Percentiles rank a stretch among this genome's conserved stretches.
Conservation (phyloP, 2,888 invertebrate species). For the Neoascia interrupta region DNA sequence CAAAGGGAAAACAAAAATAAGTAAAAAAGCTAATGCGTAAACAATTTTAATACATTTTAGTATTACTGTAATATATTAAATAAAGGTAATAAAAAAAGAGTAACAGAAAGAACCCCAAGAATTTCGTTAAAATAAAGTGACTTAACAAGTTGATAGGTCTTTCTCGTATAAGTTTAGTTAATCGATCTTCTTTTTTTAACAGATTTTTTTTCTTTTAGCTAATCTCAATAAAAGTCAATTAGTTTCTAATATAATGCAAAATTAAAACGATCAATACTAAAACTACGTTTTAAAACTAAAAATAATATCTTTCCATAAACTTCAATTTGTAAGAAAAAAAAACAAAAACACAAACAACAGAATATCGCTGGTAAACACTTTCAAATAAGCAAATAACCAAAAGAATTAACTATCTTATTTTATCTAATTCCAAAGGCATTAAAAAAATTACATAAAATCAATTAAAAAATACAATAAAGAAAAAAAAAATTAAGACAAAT, state of each 20-base stretch:
- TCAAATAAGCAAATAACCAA: slow-evolving; percentile 7
- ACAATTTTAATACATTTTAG: slow-evolving; percentile 30
- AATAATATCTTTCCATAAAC: slow-evolving; percentile 52
- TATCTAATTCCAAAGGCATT: slow-evolving; percentile 60
- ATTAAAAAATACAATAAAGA: slow-evolving; percentile 63
- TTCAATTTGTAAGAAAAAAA: slow-evolving; percentile 56
- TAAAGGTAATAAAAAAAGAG: slow-evolving; percentile 21
- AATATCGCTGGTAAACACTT: slow-evolving; percentile 45
- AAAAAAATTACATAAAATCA: slow-evolving; percentile 52
- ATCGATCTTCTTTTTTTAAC: no score
- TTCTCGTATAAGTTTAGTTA: no score
- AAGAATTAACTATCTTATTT: slow-evolving; percentile 58
- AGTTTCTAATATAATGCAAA: slow-evolving; percentile 61
- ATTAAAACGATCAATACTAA: slow-evolving; percentile 35
- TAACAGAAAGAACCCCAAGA: slow-evolving; percentile 26
- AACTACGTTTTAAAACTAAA: slow-evolving; percentile 15
- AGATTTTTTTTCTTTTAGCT: slow-evolving; percentile 42
- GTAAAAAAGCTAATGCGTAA: slow-evolving; percentile 37
- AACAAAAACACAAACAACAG: no score
- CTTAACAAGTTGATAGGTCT: no score
- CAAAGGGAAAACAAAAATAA: slow-evolving; percentile 16
- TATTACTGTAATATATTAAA: slow-evolving; percentile 23
- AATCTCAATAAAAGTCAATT: slow-evolving; percentile 79
- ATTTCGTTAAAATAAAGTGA: slow-evolving; percentile 29
- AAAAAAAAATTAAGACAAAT: slow-evolving; percentile 43